phyloP scores from a whole-genome alignment of 1,140 invertebrate species.

The Wasmannia auropunctata region DNA sequence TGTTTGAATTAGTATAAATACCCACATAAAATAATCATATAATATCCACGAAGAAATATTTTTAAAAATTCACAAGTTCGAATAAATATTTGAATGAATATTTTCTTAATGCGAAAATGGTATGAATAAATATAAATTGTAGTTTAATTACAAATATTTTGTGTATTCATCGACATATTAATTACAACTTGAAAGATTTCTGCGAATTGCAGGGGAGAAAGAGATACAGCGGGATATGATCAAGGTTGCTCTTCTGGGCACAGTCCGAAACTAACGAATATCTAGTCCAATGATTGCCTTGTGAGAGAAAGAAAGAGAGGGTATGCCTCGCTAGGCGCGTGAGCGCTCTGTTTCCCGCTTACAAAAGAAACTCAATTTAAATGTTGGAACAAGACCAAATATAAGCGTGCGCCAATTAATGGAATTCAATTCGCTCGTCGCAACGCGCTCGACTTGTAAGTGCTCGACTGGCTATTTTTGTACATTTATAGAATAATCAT shows the following conservation, averaged over 20 bases:
- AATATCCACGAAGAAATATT: no score
- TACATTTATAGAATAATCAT: constrained; percentile 46
- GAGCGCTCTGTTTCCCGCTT: constrained; percentile 47
- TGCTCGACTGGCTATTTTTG: neutral
- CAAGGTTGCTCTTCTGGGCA: neutral
- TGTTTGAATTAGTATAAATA: no score
- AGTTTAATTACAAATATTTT: no score
- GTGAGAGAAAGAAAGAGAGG: neutral
- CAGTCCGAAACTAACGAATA: constrained; percentile 20
- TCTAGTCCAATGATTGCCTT: constrained; percentile 27
- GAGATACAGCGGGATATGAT: neutral
- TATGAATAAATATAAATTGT: no score
- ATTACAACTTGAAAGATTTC: neutral
- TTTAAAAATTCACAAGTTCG: no score
- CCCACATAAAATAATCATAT: no score
- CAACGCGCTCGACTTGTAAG: constrained; percentile 43
- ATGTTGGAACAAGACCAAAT: constrained; percentile 57
- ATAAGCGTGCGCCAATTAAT: constrained; percentile 58
- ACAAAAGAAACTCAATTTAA: constrained; percentile 66
- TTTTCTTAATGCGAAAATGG: no score
- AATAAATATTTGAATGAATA: no score
- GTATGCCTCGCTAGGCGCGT: neutral
- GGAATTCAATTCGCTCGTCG: constrained; percentile 52
- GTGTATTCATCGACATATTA: no score
- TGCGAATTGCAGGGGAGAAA: neutral